Evolutionary conservation across 2,888 invertebrate species (phyloP).

Genomic region (Sicus ferrugineus): DNA sequence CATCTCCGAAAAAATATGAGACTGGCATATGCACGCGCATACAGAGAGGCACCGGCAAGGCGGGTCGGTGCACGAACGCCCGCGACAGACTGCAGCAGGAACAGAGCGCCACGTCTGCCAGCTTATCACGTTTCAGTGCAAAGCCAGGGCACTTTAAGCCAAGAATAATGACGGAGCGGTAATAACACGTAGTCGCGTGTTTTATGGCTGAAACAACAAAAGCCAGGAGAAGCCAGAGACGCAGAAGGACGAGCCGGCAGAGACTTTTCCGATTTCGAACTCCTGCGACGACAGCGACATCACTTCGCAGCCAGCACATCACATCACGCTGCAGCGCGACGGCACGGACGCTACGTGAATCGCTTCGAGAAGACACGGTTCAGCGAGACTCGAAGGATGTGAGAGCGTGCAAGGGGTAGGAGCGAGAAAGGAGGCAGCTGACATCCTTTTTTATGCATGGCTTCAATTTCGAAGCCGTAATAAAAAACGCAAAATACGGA

Average conservation of each 20-base stretch:
- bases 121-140: conserved; percentile 51
- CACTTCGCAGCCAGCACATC: no score
- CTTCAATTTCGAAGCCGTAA: conserved; percentile 26
- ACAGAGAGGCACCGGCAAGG: neutral
- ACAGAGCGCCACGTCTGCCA: conserved; percentile 50
- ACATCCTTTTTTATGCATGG: conserved; percentile 33
- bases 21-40: conserved; percentile 6
- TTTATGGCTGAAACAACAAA: conserved; percentile 39
- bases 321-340: no score
- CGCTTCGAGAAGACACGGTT: no score
- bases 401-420: conserved; percentile 8
- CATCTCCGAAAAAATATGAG: neutral
- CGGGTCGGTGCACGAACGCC: neutral
- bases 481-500: neutral
- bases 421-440: conserved; percentile 15
- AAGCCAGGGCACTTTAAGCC: conserved; percentile 49
- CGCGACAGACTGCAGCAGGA: neutral
- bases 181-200: conserved; percentile 46
- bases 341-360: no score
- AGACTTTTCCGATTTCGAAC: neutral
- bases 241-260: conserved; percentile 1
- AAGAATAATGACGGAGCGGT: conserved; percentile 46
- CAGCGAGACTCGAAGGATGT: no score
- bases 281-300: neutral
- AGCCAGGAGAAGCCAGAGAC: neutral